Base-by-base conservation (phyloP, 2,888 invertebrate genomes). In the Norana najaformis region DNA sequence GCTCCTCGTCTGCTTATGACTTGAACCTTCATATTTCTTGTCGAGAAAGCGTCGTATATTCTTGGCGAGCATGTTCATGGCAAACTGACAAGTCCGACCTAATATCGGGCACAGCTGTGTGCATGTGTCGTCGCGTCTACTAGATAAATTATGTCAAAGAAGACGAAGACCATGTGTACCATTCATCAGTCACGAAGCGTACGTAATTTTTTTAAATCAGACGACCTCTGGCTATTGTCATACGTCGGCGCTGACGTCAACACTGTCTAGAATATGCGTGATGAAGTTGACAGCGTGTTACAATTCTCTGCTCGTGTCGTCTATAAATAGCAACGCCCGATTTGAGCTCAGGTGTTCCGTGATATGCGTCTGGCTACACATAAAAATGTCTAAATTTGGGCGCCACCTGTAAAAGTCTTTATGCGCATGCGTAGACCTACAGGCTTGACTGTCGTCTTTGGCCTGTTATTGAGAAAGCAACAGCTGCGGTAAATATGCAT, bases 331-430 rank as follows among this genome's bases (percentile, higher is more conserved):
- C 69, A 69, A 69, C 69, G 69, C n/a, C 30, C n/a, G n/a, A n/a
- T 69, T 69, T 69, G 69, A 69, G 69, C 69, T 69, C 69, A 69
- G 69, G 16, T 69, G 69, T 3, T 13, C 8, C 69, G 69, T 69
- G 16, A 69, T 69, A n/a, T n/a, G 69, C 69, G n/a, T 5, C 69
- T 8, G 69, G 69, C n/a, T 30, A n/a, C n/a, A n/a, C 69, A n/a
- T 69, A n/a, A 69, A 69, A 69, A 69, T 69, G 69, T 69, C 69
- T 69, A 69, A 69, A n/a, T 69, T 69, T 69, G 69, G 30, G 69
- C 69, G 69, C 69, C 69, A 69, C 69, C 8, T 69, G 69, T 69
- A 69, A 69, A n/a, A 30, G 69, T 69, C n/a, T 69, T 69, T 69
- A n/a, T 69, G n/a, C 69, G 69, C 69, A 69, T 69, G 69, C 69